Percentiles rank a stretch among this genome's conserved stretches.
phyloP scores from a whole-genome alignment of 1,140 invertebrate genomes.

The Leptonema lineaticorne region DNA sequence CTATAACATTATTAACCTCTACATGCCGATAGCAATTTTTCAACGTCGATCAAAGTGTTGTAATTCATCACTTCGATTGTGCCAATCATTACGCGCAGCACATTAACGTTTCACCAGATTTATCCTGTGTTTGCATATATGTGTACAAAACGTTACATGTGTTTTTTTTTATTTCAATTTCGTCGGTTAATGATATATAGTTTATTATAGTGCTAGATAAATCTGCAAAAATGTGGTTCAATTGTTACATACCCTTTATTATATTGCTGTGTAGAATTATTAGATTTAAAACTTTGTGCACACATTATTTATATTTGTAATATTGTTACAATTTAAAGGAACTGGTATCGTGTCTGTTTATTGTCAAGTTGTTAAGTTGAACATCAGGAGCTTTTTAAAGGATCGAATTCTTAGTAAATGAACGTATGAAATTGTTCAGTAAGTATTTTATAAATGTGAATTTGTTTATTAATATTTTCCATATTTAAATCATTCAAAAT shows the following conservation, averaged over 20 bases:
- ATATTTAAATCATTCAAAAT: no score
- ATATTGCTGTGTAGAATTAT: no score
- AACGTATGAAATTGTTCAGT: no score
- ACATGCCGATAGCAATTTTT: background rate
- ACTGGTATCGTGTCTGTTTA: background rate
- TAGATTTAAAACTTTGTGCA: background rate
- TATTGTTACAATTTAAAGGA: background rate
- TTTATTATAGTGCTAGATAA: no score
- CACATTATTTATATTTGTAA: background rate
- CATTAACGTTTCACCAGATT: background rate
- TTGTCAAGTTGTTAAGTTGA: no score
- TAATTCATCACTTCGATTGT: background rate
- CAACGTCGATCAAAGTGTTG: background rate
- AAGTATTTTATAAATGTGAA: no score
- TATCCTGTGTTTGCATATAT: no score
- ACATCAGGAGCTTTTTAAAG: no score
- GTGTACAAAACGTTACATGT: background rate
- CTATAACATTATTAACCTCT: background rate
- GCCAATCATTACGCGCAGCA: background rate
- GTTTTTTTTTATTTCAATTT: background rate
- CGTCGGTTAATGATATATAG: no score
- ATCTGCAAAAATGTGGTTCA: background rate
- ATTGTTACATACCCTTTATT: no score
- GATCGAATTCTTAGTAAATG: no score
- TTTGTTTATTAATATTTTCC: no score